These are phyloP conservation scores for Spilosoma lubricipeda DNA, from an alignment of 2,888 invertebrate species.

Conservation along the genomic window DNA sequence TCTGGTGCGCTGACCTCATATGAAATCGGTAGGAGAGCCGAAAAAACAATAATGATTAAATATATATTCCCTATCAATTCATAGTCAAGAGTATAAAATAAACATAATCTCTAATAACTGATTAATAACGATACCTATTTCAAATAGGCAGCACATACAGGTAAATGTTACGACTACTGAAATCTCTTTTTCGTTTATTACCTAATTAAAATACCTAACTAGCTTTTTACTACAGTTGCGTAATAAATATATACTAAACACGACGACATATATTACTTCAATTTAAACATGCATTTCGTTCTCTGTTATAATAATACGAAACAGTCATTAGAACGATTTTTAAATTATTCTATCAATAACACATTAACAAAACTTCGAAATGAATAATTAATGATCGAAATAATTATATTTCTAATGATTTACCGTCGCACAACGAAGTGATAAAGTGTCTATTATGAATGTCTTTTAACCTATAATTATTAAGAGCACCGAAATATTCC, in stretches of 20 bases:
- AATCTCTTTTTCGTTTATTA: neutral
- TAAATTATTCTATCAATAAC: constrained; percentile 2
- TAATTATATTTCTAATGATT: neutral
- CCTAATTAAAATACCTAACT: neutral
- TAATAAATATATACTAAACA: neutral
- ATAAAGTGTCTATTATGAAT: neutral
- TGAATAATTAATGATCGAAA: neutral
- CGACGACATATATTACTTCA: neutral
- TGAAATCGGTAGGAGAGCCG: too few species aligned
- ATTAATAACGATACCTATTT: too few species aligned
- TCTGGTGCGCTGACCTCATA: too few species aligned
- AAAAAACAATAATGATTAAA: too few species aligned
- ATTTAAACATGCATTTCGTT: neutral
- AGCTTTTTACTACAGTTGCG: neutral
- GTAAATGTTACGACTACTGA: neutral
- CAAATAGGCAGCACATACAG: too few species aligned
- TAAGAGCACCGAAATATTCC: neutral
- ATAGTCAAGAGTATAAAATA: too few species aligned
- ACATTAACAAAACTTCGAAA: neutral
- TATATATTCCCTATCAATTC: too few species aligned
- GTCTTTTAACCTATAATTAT: neutral
- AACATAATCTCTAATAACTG: too few species aligned
- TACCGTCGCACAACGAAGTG: neutral
- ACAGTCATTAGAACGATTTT: neutral
- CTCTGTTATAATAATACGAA: neutral